A percentile compares a stretch with the other conserved stretches of the same genome.
Conservation (phyloP, 2,797 vertebrate genomes). For the Pangasius krempfi region DNA sequence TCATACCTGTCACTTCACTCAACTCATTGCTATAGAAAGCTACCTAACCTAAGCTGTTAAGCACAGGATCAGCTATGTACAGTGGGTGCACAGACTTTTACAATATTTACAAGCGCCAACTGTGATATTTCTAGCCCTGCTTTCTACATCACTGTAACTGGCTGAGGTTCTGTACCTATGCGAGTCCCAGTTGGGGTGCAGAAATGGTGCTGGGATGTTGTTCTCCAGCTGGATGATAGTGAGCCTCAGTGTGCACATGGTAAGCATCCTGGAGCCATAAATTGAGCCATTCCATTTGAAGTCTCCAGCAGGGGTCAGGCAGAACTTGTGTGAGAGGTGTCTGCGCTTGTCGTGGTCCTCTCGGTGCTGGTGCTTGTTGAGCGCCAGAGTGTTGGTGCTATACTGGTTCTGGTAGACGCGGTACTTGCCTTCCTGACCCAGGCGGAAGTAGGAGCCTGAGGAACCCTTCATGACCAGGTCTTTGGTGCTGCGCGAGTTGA, state of each 20-base stretch:
- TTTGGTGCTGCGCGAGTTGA: constrained; percentile 82
- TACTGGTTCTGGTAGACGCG: constrained; percentile 97
- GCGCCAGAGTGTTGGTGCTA: constrained; percentile 91
- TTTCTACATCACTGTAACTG: neutral
- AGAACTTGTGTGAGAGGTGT: constrained; percentile 98
- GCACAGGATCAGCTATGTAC: neutral
- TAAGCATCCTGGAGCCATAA: constrained; percentile 90
- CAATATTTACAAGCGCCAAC: neutral
- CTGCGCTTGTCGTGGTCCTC: constrained; percentile 97
- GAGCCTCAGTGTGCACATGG: constrained; percentile 90
- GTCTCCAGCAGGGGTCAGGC: constrained; percentile 90
- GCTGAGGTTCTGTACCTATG: constrained; percentile 83
- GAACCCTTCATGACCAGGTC: constrained; percentile 90
- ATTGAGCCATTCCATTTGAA: constrained; percentile 98
- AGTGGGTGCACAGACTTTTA: neutral
- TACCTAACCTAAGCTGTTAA: neutral
- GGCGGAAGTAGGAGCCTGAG: constrained; percentile 87
- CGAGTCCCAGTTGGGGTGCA: constrained; percentile 98
- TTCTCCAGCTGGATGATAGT: constrained; percentile 96
- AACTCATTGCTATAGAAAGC: neutral
- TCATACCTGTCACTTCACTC: neutral
- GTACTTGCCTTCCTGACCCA: constrained; percentile 97
- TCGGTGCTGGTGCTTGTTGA: constrained; percentile 98
- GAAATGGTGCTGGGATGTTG: constrained; percentile 91
- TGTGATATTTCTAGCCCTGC: neutral